Conservation (phyloP, 2,113 vertebrate genomes). For the Nesogale talazaci region DNA sequence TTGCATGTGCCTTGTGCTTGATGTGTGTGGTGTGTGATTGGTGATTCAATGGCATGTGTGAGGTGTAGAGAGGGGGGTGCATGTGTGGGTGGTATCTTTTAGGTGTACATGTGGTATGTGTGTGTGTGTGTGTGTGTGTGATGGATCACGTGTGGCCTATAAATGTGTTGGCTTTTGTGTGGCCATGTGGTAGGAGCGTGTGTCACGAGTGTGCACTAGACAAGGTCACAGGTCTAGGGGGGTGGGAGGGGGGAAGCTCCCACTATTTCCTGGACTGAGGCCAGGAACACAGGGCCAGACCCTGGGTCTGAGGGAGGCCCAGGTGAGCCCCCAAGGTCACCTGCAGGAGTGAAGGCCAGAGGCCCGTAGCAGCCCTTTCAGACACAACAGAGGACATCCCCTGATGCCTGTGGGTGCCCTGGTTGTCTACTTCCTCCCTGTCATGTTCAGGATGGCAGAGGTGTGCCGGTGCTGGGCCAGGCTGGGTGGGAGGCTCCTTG, state of each 20-base stretch:
- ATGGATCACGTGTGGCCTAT: background rate
- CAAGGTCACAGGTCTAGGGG: background rate
- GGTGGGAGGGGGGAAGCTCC: background rate
- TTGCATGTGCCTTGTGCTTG: background rate
- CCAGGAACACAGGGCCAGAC: background rate
- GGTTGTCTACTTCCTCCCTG: background rate
- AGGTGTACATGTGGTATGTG: background rate
- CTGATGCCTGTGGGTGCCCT: background rate
- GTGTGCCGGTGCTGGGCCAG: background rate
- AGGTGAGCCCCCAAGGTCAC: conserved; percentile 32
- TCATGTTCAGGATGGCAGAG: background rate
- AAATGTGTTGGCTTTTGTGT: background rate
- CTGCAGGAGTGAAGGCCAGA: background rate
- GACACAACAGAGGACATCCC: background rate
- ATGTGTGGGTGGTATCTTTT: background rate
- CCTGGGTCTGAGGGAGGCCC: background rate
- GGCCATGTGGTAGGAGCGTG: background rate
- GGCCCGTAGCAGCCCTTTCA: background rate
- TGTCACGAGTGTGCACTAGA: background rate
- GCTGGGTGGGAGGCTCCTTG: background rate
- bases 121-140: no score
- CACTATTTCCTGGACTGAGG: background rate
- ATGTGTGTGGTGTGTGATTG: background rate
- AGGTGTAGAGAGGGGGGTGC: background rate
- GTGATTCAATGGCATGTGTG: background rate